Base-by-base conservation (phyloP, 64 coral and sea anemone species). In the Stylophora pistillata region DNA sequence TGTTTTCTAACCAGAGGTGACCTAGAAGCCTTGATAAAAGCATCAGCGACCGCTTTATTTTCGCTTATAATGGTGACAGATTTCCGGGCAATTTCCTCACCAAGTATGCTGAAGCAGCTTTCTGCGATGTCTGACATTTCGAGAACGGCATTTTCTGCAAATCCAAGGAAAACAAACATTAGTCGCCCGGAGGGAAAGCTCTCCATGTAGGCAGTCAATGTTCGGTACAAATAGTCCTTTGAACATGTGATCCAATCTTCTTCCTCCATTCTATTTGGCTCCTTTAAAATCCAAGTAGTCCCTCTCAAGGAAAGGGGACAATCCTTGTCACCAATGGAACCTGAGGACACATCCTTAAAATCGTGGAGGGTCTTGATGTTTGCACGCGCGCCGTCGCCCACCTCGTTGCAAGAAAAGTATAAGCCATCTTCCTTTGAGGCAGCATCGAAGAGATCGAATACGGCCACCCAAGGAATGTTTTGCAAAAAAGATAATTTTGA, bases 91-190 rank as follows among this genome's bases (percentile, higher is more conserved):
- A 21, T 29, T 0, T 85, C 25, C 60, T 81, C 89, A 69, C 89
- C 89, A 69, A 91, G 72, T 53, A 91, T 84, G 27, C 89, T 91
- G 0, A 85, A 85, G 27, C 78, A 63, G 57, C 70, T 65, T 65
- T 91, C 89, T 23, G 84, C 33, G 31, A 91, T 91, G 10, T 91
- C 89, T 10, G 55, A 72, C 89, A 91, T 91, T 70, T 91, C 89
- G 10, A 58, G 14, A 9, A 91, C 63, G 15, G 71, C 81, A 14
- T 28, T 76, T 30, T 91, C 78, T 55, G 34, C 74, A 0, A 91
- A 6, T 29, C 58, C 5, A 10, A 91, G 81, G 17, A 91, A 85
- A 1, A 85, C 58, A 77, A 56, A 77, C 0, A 85, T 13, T 33
- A 91, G 71, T 30, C 72, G 28, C 13, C 81, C 80, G 9, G 55